A percentile compares a stretch with the other conserved stretches of the same genome.
Conservation (phyloP, 2,888 invertebrate genomes). For the Erebia epiphron region DNA sequence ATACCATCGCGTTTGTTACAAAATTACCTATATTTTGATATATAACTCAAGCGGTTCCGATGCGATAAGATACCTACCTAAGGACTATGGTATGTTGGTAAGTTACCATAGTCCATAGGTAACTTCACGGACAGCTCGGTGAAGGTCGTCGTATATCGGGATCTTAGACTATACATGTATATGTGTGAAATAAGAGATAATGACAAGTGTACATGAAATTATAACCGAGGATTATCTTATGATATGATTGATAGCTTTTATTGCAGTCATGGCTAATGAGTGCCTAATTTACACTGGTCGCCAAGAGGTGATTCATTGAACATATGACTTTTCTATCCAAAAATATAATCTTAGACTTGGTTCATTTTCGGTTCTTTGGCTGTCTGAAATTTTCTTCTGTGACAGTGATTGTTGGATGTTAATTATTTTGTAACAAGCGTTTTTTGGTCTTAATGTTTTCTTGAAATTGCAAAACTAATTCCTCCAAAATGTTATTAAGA, state of each 20-base stretch:
- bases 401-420: neutral
- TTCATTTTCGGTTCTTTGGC: neutral
- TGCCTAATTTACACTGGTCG: conserved; percentile 25
- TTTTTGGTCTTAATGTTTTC: neutral
- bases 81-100: no score
- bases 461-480: no score
- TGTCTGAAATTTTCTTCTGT: neutral
- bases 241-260: conserved; percentile 19
- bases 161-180: no score
- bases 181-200: neutral
- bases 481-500: no score
- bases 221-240: conserved; percentile 19
- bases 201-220: neutral
- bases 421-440: conserved; percentile 1
- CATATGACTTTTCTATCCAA: conserved; percentile 25
- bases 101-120: no score
- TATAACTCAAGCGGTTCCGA: no score
- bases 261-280: conserved; percentile 25
- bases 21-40: no score
- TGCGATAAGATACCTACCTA: no score
- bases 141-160: no score
- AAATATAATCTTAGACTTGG: conserved; percentile 21
- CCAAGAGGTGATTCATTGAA: conserved; percentile 30
- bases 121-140: no score
- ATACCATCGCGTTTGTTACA: no score